phyloP scores from a whole-genome alignment of 2,797 vertebrate genomes.

The Hoplostethus atlanticus region DNA sequence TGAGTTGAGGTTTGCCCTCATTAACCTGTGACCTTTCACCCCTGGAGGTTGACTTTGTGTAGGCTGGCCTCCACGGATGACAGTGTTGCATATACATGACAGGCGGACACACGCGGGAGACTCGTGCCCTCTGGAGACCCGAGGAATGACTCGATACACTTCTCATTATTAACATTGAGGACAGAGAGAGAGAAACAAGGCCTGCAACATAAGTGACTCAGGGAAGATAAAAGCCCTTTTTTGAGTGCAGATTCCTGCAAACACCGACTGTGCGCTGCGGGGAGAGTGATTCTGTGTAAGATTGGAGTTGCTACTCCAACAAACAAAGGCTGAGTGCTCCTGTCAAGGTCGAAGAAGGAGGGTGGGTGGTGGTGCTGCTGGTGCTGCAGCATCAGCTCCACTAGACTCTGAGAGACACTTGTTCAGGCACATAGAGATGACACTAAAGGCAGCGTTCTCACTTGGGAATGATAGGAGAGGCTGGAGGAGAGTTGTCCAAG shows the following conservation, averaged over 20 bases:
- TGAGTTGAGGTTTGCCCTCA: slow-evolving; percentile 9
- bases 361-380: no score
- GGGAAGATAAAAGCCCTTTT: slow-evolving; percentile 20
- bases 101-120: neutral
- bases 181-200: neutral
- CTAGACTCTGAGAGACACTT: slow-evolving; percentile 5
- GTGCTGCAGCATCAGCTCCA: no score
- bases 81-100: neutral
- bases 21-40: slow-evolving; percentile 57
- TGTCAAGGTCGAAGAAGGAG: slow-evolving; percentile 34
- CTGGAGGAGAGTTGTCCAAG: neutral
- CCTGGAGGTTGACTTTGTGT: slow-evolving; percentile 1
- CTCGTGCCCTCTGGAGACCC: neutral
- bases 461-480: neutral
- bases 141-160: slow-evolving; percentile 18
- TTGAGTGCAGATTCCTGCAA: slow-evolving; percentile 11
- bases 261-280: slow-evolving; percentile 10
- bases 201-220: neutral
- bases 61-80: slow-evolving; percentile 9
- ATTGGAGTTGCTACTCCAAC: neutral
- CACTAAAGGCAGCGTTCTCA: slow-evolving; percentile 1
- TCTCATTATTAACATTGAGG: slow-evolving; percentile 15
- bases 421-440: slow-evolving; percentile 18
- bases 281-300: slow-evolving; percentile 18
- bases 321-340: slow-evolving; percentile 28